phyloP scores from a whole-genome alignment of 2,113 vertebrate genomes.

The Charina bottae region DNA sequence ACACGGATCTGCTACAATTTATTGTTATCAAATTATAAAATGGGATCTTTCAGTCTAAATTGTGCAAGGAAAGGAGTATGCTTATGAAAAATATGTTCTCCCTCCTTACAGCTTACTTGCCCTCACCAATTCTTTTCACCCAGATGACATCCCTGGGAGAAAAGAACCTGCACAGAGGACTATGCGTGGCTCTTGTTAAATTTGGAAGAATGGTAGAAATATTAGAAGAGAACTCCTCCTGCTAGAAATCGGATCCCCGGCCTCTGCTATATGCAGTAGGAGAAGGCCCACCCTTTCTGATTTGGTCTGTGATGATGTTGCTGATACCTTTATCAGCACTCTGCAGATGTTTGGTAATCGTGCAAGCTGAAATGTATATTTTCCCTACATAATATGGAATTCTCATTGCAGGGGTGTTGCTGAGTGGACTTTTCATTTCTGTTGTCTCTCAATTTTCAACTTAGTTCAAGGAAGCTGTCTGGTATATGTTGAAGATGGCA shows the following conservation, averaged over 20 bases:
- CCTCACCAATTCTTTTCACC: not conserved
- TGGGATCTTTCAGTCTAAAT: no score
- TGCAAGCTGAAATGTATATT: not conserved
- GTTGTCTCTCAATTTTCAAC: constrained; percentile 5
- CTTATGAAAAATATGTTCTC: no score
- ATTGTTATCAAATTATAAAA: no score
- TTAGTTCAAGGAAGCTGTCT: not conserved
- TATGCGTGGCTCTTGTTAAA: not conserved
- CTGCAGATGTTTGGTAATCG: not conserved
- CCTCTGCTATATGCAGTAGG: not conserved
- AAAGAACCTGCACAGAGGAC: not conserved
- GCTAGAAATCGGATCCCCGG: not conserved
- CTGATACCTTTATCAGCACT: not conserved
- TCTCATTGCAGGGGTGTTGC: not conserved
- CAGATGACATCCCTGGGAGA: not conserved
- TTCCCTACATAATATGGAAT: not conserved
- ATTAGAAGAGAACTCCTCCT: not conserved
- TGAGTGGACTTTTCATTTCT: constrained; percentile 12
- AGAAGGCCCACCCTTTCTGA: not conserved
- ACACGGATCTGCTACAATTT: no score
- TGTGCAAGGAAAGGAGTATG: no score
- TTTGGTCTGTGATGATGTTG: not conserved
- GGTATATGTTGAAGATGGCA: not conserved
- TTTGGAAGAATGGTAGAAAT: not conserved
- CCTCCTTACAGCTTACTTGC: no score